Conservation (phyloP, 2,888 invertebrate species). For the Seira ritae region DNA sequence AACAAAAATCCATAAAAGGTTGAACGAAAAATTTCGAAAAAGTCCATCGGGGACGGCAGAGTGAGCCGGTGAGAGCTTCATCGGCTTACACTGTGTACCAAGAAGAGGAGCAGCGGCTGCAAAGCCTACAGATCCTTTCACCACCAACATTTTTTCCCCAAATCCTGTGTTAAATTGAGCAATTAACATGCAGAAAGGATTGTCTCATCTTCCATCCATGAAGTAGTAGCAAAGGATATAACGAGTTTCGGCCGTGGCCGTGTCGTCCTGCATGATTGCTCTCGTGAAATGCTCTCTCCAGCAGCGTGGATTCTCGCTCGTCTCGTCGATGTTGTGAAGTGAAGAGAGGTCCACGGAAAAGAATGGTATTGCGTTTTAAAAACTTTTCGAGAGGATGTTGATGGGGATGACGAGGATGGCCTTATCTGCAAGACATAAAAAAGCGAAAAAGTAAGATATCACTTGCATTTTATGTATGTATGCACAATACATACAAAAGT, state of each 20-base stretch:
- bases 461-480: background rate
- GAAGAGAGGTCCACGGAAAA: no score
- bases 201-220: slow-evolving; percentile 44
- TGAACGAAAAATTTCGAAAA: slow-evolving; percentile 39
- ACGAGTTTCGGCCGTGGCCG: background rate
- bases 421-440: slow-evolving; percentile 13
- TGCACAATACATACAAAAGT: background rate
- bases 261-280: slow-evolving; percentile 1
- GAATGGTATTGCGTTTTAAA: background rate
- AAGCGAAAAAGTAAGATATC: slow-evolving; percentile 2
- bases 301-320: no score
- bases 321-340: no score
- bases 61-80: slow-evolving; percentile 3
- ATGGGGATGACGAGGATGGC: background rate
- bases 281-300: no score
- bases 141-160: slow-evolving; percentile 1
- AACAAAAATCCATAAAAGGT: slow-evolving; percentile 48
- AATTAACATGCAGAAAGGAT: slow-evolving; percentile 50
- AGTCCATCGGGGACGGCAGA: slow-evolving; percentile 38
- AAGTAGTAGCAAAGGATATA: slow-evolving; percentile 1
- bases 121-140: background rate
- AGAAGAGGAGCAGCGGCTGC: background rate
- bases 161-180: slow-evolving; percentile 42
- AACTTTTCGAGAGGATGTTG: background rate
- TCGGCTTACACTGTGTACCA: background rate